These are phyloP conservation scores for Cinclus mexicanus DNA, from an alignment of 2,113 vertebrate species.

Conservation along the genomic window DNA sequence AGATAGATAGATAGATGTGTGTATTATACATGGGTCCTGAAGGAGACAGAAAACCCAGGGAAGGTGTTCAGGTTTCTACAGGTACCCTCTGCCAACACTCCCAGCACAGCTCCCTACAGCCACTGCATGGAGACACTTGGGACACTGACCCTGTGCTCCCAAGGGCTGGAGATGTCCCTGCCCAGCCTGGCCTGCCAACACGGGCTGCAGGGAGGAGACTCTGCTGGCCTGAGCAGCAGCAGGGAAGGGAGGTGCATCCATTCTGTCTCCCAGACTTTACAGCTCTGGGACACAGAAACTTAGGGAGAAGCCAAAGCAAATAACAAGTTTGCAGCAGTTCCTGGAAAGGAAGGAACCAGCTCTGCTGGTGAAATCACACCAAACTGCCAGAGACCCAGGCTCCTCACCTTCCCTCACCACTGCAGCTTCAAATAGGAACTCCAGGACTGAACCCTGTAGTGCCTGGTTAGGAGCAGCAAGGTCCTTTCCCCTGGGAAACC, in stretches of 20 bases:
- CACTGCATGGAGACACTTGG: rapidly evolving
- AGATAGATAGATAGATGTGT: not conserved
- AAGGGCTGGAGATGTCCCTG: not conserved
- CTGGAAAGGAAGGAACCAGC: conserved; percentile 7
- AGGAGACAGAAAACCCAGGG: not conserved
- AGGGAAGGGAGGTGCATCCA: conserved; percentile 21
- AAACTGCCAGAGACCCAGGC: not conserved
- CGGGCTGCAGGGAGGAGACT: not conserved
- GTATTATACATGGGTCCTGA: not conserved
- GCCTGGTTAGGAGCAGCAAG: not conserved
- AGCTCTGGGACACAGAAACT: conserved; percentile 45
- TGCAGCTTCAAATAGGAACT: not conserved
- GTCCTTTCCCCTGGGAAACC: rapidly evolving
- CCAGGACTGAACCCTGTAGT: not conserved
- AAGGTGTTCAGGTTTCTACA: not conserved
- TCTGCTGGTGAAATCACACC: not conserved
- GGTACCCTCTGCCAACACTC: not conserved
- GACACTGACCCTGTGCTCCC: rapidly evolving
- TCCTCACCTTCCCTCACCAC: not conserved
- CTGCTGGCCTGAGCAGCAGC: conserved; percentile 11
- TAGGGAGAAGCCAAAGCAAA: conserved; percentile 69
- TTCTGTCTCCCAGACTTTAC: not conserved
- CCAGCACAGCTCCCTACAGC: not conserved
- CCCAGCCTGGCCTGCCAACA: rapidly evolving
- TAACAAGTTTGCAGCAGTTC: conserved; percentile 29